Evolutionary conservation across 1,140 invertebrate species (phyloP), one percentile per base, ranked within the genome.

Genomic region (Eueides isabella): DNA sequence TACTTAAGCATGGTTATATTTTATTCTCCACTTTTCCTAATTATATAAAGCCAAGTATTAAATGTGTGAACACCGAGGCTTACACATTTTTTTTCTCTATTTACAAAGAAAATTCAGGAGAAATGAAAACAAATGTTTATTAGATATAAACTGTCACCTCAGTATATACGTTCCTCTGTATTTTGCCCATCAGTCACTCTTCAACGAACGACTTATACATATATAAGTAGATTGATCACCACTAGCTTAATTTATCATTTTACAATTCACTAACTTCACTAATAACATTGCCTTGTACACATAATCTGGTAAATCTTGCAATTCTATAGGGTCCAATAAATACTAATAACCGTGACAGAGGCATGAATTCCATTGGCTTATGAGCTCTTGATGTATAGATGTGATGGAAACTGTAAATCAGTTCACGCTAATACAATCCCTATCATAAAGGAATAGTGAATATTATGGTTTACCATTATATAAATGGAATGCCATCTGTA

Each of bases 311-410:
- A 26, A 55, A 55, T 55, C 48, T 55, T 55, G 48, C 48, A 11
- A 55, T 55, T 55, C 48, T 12, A 55, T 55, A n/a, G 48, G 48
- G 48, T 55, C 48, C 48, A 55, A 55, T 55, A 55, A 55, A 55
- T 55, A 55, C 48, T 55, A 55, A 55, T 55, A 55, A 55, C 16
- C 23, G 19, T 9, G 23, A 55, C 48, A 19, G 48, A 12, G 9
- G 19, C 48, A 55, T 38, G 23, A 23, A 55, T 55, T 23, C 48
- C 48, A 55, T 26, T 23, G 48, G 48, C 48, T 55, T 55, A 55
- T 55, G 48, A 55, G 19, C 23, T 55, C 48, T 19, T 55, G 48
- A 55, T 55, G 48, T 55, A 55, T 55, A 19, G 48, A 23, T 44
- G 41, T 44, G n/a, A 7, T 26, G 9, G 48, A 26, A 55, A 26